A percentile compares a stretch with the other conserved stretches of the same genome.
Conservation (phyloP, 2,888 invertebrate species). For the Mythimna pallens region DNA sequence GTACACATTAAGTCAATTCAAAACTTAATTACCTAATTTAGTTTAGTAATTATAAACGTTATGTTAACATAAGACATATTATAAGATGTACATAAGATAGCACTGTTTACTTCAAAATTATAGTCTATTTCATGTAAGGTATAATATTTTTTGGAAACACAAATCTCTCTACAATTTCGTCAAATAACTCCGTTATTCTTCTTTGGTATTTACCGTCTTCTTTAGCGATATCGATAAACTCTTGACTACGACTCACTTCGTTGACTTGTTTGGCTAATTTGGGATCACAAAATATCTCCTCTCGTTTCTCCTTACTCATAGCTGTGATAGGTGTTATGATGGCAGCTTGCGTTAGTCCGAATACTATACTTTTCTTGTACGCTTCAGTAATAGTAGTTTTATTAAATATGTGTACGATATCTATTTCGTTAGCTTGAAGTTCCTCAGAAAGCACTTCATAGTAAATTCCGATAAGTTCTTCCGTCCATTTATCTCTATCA, state of each 20-base stretch:
- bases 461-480: conserved; percentile 89
- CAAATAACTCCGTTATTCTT: conserved; percentile 88
- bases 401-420: conserved; percentile 71
- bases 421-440: conserved; percentile 76
- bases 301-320: conserved; percentile 73
- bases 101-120: neutral
- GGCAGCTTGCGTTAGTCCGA: conserved; percentile 82
- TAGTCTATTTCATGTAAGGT: conserved; percentile 4
- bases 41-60: neutral
- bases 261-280: conserved; percentile 71
- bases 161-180: conserved; percentile 90
- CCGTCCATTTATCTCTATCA: conserved; percentile 83
- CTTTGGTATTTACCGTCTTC: conserved; percentile 76
- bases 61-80: neutral
- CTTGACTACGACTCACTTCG: conserved; percentile 77
- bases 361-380: conserved; percentile 78
- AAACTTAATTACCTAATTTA: conserved; percentile 11
- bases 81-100: neutral
- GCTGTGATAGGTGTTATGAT: conserved; percentile 79
- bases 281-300: conserved; percentile 76
- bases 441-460: conserved; percentile 85
- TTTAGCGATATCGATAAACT: conserved; percentile 77
- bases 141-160: conserved; percentile 60
- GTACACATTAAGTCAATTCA: conserved; percentile 13
- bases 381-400: conserved; percentile 69